phyloP scores from a whole-genome alignment of 2,888 invertebrate genomes.

The Drosophila rubida region DNA sequence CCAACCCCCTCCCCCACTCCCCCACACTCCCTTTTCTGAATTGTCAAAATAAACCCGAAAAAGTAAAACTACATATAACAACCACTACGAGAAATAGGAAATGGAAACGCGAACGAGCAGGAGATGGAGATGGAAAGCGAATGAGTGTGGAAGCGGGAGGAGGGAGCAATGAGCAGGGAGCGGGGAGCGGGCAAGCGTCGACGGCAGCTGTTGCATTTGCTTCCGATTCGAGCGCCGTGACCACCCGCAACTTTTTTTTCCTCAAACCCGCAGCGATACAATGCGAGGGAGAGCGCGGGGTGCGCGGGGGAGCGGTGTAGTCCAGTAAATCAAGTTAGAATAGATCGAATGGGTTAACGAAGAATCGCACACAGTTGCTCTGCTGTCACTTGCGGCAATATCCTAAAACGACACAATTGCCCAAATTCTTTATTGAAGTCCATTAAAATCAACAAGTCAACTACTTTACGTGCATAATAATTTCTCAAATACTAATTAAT shows the following conservation, averaged over 20 bases:
- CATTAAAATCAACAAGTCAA: too few species aligned
- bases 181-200: not conserved
- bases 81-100: constrained; percentile 29
- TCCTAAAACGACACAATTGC: not conserved
- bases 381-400: not conserved
- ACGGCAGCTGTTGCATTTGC: constrained; percentile 42
- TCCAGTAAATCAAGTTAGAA: constrained; percentile 13
- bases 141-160: not conserved
- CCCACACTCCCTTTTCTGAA: too few species aligned
- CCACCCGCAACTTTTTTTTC: constrained; percentile 70
- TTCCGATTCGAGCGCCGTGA: constrained; percentile 56
- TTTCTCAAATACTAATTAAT: too few species aligned
- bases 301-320: too few species aligned
- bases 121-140: not conserved
- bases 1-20: not conserved
- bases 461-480: too few species aligned
- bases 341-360: not conserved
- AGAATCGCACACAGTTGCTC: not conserved
- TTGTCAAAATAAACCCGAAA: constrained; percentile 10
- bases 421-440: too few species aligned
- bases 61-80: constrained; percentile 17
- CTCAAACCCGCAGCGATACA: constrained; percentile 62
- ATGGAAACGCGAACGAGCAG: not conserved
- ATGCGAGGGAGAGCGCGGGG: constrained; percentile 26
- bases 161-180: not conserved